Percentiles rank a stretch among this genome's conserved stretches.
These are phyloP conservation scores for Antrozous pallidus DNA, from an alignment of 2,797 vertebrate species.

Conservation along the genomic window DNA sequence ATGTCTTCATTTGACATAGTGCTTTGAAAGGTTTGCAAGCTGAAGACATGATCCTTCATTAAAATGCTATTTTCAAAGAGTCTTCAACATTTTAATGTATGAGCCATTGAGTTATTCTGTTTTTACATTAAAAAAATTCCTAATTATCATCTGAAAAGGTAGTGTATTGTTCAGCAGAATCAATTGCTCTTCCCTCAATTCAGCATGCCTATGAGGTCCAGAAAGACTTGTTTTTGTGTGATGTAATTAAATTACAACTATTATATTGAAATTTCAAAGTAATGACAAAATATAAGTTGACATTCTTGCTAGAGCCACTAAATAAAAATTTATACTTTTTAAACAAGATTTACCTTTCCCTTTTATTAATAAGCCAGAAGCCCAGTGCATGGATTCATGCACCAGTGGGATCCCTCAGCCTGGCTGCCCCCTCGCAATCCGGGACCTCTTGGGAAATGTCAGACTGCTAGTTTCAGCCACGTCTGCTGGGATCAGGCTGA, in stretches of 20 bases:
- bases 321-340: slow-evolving; percentile 37
- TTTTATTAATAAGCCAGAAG: slow-evolving; percentile 24
- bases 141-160: slow-evolving; percentile 71
- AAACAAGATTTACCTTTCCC: slow-evolving; percentile 36
- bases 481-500: too few species aligned
- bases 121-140: slow-evolving; percentile 51
- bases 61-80: slow-evolving; percentile 47
- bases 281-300: slow-evolving; percentile 58
- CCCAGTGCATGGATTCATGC: too few species aligned
- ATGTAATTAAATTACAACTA: slow-evolving; percentile 75
- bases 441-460: too few species aligned
- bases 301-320: slow-evolving; percentile 52
- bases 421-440: too few species aligned
- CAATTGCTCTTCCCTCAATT: slow-evolving; percentile 68
- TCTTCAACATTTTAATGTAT: not conserved
- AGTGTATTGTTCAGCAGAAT: slow-evolving; percentile 69
- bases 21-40: slow-evolving; percentile 12
- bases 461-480: too few species aligned
- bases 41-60: not conserved
- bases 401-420: too few species aligned
- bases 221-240: slow-evolving; percentile 64
- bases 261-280: slow-evolving; percentile 69
- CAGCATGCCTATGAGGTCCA: slow-evolving; percentile 62
- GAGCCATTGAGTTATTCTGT: not conserved
- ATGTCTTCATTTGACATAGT: not conserved